Conservation (phyloP, 2,797 vertebrate species). For the Hippopotamyrus pictus region DNA sequence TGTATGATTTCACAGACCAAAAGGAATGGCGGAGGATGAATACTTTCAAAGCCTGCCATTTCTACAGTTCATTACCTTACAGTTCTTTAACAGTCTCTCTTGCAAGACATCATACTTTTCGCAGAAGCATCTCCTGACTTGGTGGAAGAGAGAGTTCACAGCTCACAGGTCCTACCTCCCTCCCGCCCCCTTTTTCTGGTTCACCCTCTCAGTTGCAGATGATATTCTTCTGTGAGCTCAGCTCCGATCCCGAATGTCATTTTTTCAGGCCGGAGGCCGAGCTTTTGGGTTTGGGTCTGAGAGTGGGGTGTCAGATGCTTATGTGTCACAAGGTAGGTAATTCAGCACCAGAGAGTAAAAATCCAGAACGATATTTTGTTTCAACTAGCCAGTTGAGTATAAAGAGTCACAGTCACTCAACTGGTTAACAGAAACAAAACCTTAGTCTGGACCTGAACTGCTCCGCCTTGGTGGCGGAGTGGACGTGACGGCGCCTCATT, state of each 20-base stretch:
- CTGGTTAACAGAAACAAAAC: background rate
- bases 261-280: background rate
- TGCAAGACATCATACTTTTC: background rate
- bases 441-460: background rate
- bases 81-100: too few species aligned
- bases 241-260: background rate
- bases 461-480: background rate
- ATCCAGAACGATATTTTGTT: background rate
- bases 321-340: background rate
- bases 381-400: background rate
- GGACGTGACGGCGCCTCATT: background rate
- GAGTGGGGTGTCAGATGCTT: background rate
- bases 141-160: background rate
- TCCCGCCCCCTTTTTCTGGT: too few species aligned
- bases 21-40: background rate
- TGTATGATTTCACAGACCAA: background rate
- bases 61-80: background rate
- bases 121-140: background rate
- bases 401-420: background rate
- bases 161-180: background rate
- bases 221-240: background rate
- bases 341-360: background rate
- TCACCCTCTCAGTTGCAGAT: background rate
- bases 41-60: too few species aligned
- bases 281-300: background rate